Evolutionary conservation across 2,888 invertebrate genomes (phyloP), one percentile per base, ranked within the genome.

Genomic region (Drosophila algonquin): DNA sequence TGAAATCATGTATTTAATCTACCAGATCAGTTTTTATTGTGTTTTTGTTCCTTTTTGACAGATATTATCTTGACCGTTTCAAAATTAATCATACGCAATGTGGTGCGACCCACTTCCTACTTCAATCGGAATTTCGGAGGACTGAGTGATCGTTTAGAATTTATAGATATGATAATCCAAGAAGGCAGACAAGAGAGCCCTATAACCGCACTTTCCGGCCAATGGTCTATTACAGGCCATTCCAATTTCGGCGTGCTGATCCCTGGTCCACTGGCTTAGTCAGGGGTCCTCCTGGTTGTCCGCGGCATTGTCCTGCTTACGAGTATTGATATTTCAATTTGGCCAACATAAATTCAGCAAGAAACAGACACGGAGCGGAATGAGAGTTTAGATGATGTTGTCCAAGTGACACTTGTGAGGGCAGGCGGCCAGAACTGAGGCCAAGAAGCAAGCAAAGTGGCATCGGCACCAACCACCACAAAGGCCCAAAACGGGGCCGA

Each of bases 261-360:
- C 21, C 18, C 6, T 40, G n/a, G 40, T n/a, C 21, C 18, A 44
- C 9, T 21, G 14, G 24, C 44, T 35, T 45, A 30, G 65, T 65
- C 56, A 46, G 21, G 27, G 52, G 18, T 53, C 52, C 47, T n/a
- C 50, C 55, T 12, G 56, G 47, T 27, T 24, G 30, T 40, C 8
- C n/a, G 40, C 18, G 18, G 32, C 44, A 35, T 40, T 58, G 50
- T 55, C 55, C 77, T 59, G 63, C 72, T 79, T 81, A 24, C 24
- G 24, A 24, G 24, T 24, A 84, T 79, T 83, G 81, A 81, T 81
- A 81, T 81, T 77, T 85, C 76, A 81, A 77, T 80, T 81, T 84
- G 53, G 64, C 52, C 63, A 58, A 77, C 80, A 81, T 81, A 70
- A 79, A 81, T 84, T 84, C 46, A 58, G 57, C 60, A 59, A 24